phyloP scores from a whole-genome alignment of 1,140 invertebrate genomes.

The Drosophila busckii region DNA sequence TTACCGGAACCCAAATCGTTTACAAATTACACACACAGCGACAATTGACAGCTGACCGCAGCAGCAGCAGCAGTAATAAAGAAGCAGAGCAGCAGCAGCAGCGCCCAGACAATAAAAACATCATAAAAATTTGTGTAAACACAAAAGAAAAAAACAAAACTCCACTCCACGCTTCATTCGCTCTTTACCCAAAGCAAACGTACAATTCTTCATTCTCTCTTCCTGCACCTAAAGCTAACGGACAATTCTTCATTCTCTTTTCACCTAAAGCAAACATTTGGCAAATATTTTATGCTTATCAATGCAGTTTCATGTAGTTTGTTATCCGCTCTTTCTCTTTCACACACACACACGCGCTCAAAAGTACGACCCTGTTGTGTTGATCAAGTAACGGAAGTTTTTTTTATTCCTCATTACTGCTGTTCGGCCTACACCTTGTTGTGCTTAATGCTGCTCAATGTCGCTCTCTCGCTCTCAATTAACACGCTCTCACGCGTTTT shows the following conservation, averaged over 20 bases:
- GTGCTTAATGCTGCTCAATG: slow-evolving; percentile 8
- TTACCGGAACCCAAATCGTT: slow-evolving; percentile 29
- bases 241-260: no score
- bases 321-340: slow-evolving; percentile 9
- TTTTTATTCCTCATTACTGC: neutral
- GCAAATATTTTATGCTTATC: slow-evolving; percentile 36
- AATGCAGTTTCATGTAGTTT: slow-evolving; percentile 37
- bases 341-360: neutral
- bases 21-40: neutral
- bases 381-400: slow-evolving; percentile 56
- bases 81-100: no score
- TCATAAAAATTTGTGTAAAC: no score
- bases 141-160: no score
- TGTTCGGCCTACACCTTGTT: slow-evolving; percentile 1
- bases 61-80: no score
- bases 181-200: no score
- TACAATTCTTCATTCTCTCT: no score
- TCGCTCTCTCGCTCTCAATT: neutral
- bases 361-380: slow-evolving; percentile 14
- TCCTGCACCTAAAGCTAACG: no score
- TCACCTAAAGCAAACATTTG: slow-evolving; percentile 23
- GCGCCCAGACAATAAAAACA: no score
- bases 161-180: no score
- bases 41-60: neutral
- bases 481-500: neutral